Evolutionary conservation across 2,797 vertebrate species (phyloP).

Genomic region (Enteromius fasciolatus): DNA sequence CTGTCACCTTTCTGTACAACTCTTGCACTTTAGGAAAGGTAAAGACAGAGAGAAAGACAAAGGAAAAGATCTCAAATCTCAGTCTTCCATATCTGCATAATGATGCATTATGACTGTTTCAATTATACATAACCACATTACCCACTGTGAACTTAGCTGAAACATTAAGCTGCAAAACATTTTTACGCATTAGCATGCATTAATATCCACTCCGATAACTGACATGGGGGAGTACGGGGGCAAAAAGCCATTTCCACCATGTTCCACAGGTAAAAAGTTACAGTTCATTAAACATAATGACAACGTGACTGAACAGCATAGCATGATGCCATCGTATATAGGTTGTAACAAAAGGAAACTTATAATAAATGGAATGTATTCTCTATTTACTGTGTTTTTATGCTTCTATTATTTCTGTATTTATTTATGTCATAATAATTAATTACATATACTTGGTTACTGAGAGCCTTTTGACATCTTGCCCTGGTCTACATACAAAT

Average conservation of each 20-base stretch:
- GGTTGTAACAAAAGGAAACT: background rate
- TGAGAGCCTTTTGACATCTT: no score
- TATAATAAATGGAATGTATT: background rate
- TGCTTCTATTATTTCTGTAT: no score
- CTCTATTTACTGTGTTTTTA: background rate
- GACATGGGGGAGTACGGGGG: background rate
- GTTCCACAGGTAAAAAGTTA: constrained; percentile 17
- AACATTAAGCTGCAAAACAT: constrained; percentile 16
- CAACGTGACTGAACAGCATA: background rate
- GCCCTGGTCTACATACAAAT: no score
- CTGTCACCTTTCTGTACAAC: constrained; percentile 35
- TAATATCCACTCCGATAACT: background rate
- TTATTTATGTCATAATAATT: no score
- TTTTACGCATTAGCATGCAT: constrained; percentile 9
- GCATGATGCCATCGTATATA: no score
- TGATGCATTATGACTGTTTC: background rate
- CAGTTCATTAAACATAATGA: constrained; percentile 22
- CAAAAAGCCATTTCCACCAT: background rate
- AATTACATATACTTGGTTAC: no score
- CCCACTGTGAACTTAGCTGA: background rate
- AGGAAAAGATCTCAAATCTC: constrained; percentile 4
- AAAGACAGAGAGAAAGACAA: constrained; percentile 18
- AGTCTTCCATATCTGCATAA: constrained; percentile 2
- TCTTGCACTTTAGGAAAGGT: constrained; percentile 42
- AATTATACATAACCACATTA: constrained; percentile 15